Base-by-base conservation (phyloP, 1,140 invertebrate genomes). In the Samia ricini region DNA sequence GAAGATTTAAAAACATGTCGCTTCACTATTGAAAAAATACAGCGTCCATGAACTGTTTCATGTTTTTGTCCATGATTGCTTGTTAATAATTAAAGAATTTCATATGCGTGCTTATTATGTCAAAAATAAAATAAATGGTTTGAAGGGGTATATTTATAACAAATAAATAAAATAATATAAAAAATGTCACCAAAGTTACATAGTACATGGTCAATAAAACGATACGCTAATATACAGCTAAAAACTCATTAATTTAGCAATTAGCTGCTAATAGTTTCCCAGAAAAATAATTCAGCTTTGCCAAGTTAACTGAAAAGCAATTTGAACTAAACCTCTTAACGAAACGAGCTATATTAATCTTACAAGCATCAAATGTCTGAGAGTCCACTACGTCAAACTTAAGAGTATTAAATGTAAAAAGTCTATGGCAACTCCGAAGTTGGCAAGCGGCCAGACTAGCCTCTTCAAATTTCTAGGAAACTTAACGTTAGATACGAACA, bases 311-410 rank as follows among this genome's bases (percentile, higher is more conserved):
- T 29, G 42, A 50, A 68, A 75, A 69, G 64, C 75, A 83, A 82
- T 84, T 83, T 79, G 68, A 77, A 68, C 65, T 78, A 79, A 83
- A 79, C 76, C 76, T 84, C 76, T 84, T 79, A 84, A 68, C 71
- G 77, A 80, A 81, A 83, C 83, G 83, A 84, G 81, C 76, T 76
- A 64, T 75, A 86, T 79, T 83, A 83, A 83, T 81, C 76, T 72
- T 52, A 62, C 68, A 52, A 71, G 61, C 73, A 72, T 76, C 71
- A 72, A 73, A 76, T 79, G 63, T 80, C 66, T 12, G 36, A 62
- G 54, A 69, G 69, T 78, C 69, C 71, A 79, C 69, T 80, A 77
- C 77, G 81, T 82, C 73, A 82, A 72, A 79, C 68, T 79, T 82
- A 83, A 81, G 77, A 83, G 79, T 67, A 82, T 82, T 80, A 83